Evolutionary conservation across 2,797 vertebrate genomes (phyloP).

Genomic region (Sebastes itinus): DNA sequence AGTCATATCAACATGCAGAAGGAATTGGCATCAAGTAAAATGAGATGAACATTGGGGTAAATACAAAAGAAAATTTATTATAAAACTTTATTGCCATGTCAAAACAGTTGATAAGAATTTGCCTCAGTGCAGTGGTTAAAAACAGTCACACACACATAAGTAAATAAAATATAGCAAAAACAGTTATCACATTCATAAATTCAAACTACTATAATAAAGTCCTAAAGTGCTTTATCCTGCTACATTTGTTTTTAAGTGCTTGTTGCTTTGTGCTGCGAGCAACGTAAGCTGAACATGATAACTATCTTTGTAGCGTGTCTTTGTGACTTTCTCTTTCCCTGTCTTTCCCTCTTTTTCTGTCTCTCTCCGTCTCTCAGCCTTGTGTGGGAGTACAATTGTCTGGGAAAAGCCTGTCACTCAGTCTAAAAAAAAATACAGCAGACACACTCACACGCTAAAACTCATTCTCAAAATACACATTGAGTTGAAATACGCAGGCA

Average conservation of each 20-base stretch:
- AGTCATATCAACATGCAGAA: no score
- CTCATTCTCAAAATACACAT: conserved; percentile 21
- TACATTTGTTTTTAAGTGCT: neutral
- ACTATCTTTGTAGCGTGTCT: neutral
- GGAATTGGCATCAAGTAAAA: neutral
- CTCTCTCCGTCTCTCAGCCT: conserved; percentile 6
- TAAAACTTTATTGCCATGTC: no score
- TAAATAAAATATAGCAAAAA: no score
- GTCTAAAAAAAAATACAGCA: conserved; percentile 27
- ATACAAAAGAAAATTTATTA: neutral
- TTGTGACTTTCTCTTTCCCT: neutral
- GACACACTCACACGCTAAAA: neutral
- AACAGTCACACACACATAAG: no score
- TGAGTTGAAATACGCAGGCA: neutral
- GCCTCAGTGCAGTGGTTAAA: no score
- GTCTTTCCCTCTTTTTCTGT: neutral
- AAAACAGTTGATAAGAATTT: no score
- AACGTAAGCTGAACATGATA: neutral
- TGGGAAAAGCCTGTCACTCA: conserved; percentile 40
- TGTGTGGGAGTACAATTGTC: conserved; percentile 33
- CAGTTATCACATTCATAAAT: neutral
- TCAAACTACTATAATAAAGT: neutral
- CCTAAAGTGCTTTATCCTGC: neutral
- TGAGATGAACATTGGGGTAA: neutral
- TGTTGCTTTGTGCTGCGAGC: neutral